Percentiles rank a stretch among this genome's conserved stretches.
These are phyloP conservation scores for Austrolebias charrua DNA, from an alignment of 2,797 vertebrate genomes.

Conservation along the genomic window DNA sequence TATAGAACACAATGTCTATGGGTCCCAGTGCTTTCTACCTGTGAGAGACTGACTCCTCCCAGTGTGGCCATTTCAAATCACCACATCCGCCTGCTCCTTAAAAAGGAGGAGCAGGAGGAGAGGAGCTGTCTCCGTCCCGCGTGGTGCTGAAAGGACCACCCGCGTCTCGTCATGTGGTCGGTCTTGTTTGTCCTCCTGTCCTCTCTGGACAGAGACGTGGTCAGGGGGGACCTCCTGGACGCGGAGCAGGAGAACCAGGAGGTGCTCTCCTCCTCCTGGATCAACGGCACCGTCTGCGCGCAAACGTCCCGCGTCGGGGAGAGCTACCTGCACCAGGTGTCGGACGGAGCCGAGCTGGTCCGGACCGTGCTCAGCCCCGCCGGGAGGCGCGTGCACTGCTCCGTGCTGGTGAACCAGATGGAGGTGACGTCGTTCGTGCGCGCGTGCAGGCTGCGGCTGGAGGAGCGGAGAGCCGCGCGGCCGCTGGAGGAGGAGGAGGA, in stretches of 20 bases:
- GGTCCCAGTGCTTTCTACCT: background rate
- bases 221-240: slow-evolving; percentile 65
- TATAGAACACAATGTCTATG: too few relatives aligned
- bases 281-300: slow-evolving; percentile 72
- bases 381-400: slow-evolving; percentile 67
- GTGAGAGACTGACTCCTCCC: slow-evolving; percentile 74
- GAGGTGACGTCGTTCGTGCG: slow-evolving; percentile 73
- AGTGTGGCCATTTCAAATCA: slow-evolving; percentile 62
- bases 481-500: too few relatives aligned
- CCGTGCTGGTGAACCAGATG: slow-evolving; percentile 53
- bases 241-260: slow-evolving; percentile 66
- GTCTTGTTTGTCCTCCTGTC: slow-evolving; percentile 79
- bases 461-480: slow-evolving; percentile 41
- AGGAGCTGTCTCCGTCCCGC: slow-evolving; percentile 78
- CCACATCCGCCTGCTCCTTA: slow-evolving; percentile 64
- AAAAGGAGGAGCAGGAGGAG: slow-evolving; percentile 53
- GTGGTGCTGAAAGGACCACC: slow-evolving; percentile 81
- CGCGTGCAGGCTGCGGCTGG: slow-evolving; percentile 66
- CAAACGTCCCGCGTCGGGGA: slow-evolving; percentile 54
- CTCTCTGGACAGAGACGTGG: slow-evolving; percentile 76
- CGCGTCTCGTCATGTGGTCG: slow-evolving; percentile 75
- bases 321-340: slow-evolving; percentile 71
- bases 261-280: slow-evolving; percentile 63
- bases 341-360: slow-evolving; percentile 77
- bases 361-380: slow-evolving; percentile 61